A percentile compares a stretch with the other conserved stretches of the same genome.
Conservation (phyloP, 2,888 invertebrate species). For the Ectropis crepuscularia region DNA sequence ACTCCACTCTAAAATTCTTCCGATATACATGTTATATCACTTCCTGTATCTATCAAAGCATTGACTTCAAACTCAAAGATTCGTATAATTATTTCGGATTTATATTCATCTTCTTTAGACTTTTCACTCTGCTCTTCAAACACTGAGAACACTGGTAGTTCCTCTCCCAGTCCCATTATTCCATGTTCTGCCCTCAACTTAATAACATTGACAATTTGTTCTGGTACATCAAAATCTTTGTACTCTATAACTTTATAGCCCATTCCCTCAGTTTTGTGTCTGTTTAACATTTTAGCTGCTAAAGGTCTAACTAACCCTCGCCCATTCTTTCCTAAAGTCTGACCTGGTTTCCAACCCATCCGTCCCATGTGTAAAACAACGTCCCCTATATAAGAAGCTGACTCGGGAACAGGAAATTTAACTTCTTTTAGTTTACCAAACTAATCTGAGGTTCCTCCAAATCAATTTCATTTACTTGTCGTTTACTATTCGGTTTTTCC, state of each 20-base stretch:
- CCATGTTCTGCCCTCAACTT: not conserved
- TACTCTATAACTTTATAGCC: not conserved
- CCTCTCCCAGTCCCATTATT: not conserved
- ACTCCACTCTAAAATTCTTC: slow-evolving; percentile 1
- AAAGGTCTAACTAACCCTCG: not conserved
- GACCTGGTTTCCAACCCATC: not conserved
- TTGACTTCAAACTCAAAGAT: slow-evolving; percentile 4
- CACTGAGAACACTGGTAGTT: not conserved
- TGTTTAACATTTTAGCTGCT: not conserved
- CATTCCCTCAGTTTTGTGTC: not conserved
- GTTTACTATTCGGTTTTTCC: not conserved
- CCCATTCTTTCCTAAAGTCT: not conserved
- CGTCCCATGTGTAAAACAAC: not conserved
- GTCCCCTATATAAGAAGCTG: slow-evolving; percentile 3
- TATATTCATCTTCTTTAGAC: not conserved
- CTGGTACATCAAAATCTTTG: not conserved
- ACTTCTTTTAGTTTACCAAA: slow-evolving; percentile 2
- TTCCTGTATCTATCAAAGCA: slow-evolving; percentile 1
- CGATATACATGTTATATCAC: slow-evolving; percentile 2
- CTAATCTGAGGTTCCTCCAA: too few species aligned
- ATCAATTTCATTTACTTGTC: not conserved
- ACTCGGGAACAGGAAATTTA: slow-evolving; percentile 2
- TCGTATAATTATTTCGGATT: slow-evolving; percentile 4
- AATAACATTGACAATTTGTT: not conserved
- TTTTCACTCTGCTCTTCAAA: slow-evolving; percentile 9